These are phyloP conservation scores for Cephus pygmeus DNA, from an alignment of 2,888 invertebrate species.

Conservation along the genomic window DNA sequence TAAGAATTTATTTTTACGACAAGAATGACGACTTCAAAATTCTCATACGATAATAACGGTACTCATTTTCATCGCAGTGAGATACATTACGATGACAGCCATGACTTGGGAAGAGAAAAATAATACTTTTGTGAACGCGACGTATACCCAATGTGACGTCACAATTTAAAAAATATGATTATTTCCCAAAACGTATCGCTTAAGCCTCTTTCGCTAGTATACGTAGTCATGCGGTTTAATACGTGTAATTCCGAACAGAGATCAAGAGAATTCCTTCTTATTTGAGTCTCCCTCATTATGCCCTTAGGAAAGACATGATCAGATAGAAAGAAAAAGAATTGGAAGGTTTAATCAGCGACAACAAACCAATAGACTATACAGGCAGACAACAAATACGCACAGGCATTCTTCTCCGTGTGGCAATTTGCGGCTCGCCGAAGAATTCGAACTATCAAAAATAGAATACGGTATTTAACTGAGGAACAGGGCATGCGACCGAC, in stretches of 20 bases:
- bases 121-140: background rate
- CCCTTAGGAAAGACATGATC: background rate
- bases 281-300: background rate
- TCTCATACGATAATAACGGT: background rate
- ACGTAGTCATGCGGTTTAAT: background rate
- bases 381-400: slow-evolving; percentile 6
- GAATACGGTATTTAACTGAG: slow-evolving; percentile 1
- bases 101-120: background rate
- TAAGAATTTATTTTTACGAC: background rate
- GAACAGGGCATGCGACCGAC: background rate
- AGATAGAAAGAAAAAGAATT: background rate
- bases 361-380: background rate
- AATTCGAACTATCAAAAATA: slow-evolving; percentile 10
- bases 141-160: background rate
- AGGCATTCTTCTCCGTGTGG: slow-evolving; percentile 9
- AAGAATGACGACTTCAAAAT: background rate
- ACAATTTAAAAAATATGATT: background rate
- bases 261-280: background rate
- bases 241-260: background rate
- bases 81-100: background rate
- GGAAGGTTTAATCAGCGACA: slow-evolving; percentile 9
- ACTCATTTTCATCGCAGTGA: background rate
- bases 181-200: background rate
- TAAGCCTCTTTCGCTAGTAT: background rate
- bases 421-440: slow-evolving; percentile 4